phyloP scores from a whole-genome alignment of 2,888 invertebrate species.

The Drosophila koepferae region DNA sequence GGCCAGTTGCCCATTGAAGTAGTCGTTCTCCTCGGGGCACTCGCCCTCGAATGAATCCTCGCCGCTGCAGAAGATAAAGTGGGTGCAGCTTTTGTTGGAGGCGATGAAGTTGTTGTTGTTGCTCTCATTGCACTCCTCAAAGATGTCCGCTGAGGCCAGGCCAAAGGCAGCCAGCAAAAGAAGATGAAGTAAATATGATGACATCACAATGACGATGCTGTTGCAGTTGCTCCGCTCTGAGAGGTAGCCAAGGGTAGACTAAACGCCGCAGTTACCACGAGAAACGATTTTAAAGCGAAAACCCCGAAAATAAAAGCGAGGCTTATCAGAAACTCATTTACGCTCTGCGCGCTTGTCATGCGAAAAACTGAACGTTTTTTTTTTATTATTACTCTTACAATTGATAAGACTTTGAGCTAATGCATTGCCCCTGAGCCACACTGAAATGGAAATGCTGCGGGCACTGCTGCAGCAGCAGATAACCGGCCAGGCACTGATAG shows the following conservation, averaged over 20 bases:
- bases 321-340: conserved; percentile 64
- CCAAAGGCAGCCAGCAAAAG: conserved; percentile 15
- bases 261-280: conserved; percentile 7
- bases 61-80: conserved; percentile 76
- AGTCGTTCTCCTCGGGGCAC: conserved; percentile 70
- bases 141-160: conserved; percentile 40
- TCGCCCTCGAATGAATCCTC: conserved; percentile 79
- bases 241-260: conserved; percentile 30
- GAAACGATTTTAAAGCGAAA: conserved; percentile 38
- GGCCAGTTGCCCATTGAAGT: conserved; percentile 58
- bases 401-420: conserved; percentile 52
- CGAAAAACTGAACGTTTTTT: conserved; percentile 48
- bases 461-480: conserved; percentile 78
- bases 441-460: conserved; percentile 76
- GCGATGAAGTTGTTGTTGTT: conserved; percentile 48
- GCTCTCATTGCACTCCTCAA: conserved; percentile 52
- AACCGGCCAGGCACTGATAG: conserved; percentile 66
- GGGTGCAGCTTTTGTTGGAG: conserved; percentile 69
- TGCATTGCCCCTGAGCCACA: conserved; percentile 48
- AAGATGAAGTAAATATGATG: not conserved
- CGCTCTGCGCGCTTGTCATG: conserved; percentile 43
- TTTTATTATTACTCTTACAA: conserved; percentile 49
- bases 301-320: not conserved
- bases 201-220: conserved; percentile 36
- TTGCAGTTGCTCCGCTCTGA: conserved; percentile 41